Evolutionary conservation across 2,113 vertebrate species (phyloP).

Genomic region (Lamprologus sp.): DNA sequence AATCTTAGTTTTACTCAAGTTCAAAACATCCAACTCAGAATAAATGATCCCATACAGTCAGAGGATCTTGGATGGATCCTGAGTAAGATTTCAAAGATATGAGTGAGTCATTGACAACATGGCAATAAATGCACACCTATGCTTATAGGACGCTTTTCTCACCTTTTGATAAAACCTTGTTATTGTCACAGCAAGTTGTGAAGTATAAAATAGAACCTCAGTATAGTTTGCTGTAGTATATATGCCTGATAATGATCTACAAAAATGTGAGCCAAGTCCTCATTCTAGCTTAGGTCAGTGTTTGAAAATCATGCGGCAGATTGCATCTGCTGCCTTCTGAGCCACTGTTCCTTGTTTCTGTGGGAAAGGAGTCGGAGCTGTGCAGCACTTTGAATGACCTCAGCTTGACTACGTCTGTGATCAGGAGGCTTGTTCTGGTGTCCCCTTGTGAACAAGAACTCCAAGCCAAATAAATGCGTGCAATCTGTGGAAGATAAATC

Average conservation of each 20-base stretch:
- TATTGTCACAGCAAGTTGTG: neutral
- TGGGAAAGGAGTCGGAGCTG: constrained; percentile 14
- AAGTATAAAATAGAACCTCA: neutral
- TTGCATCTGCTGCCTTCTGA: neutral
- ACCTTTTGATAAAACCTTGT: neutral
- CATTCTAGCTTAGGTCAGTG: neutral
- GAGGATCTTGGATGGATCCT: neutral
- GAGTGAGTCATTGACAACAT: neutral
- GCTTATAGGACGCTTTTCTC: neutral
- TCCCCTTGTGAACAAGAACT: neutral
- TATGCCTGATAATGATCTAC: neutral
- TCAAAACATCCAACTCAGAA: neutral
- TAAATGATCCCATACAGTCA: neutral
- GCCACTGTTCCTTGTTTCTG: constrained; percentile 1
- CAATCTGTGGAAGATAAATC: neutral
- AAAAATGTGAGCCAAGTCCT: neutral
- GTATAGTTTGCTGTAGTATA: neutral
- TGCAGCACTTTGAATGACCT: constrained; percentile 11
- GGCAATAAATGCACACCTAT: neutral
- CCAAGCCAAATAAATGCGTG: neutral
- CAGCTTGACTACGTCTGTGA: neutral
- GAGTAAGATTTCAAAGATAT: neutral
- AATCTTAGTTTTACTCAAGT: neutral
- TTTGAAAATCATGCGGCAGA: neutral
- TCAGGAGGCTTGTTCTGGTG: neutral